Evolutionary conservation across 92 coral and sea anemone species (phyloP).

Genomic region (Diadumene lineata): DNA sequence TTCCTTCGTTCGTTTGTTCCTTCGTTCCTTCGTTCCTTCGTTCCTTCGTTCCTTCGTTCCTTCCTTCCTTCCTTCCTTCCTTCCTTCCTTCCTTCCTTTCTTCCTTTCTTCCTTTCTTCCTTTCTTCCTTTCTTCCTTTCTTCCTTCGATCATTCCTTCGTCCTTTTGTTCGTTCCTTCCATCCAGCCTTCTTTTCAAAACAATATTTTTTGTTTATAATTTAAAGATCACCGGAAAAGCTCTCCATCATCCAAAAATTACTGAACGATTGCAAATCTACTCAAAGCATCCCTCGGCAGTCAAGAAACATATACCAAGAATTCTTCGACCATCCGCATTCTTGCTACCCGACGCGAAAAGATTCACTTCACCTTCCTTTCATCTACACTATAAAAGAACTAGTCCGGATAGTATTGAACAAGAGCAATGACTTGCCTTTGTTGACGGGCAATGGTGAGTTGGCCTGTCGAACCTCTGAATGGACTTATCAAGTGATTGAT

Average conservation of each 20-base stretch:
- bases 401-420: conserved; percentile 39
- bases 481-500: conserved; percentile 60
- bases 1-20: background rate
- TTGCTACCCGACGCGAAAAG: conserved; percentile 59
- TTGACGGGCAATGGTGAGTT: conserved; percentile 15
- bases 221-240: background rate
- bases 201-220: background rate
- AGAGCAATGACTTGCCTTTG: conserved; percentile 32
- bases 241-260: conserved; percentile 46
- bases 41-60: background rate
- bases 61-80: background rate
- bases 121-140: background rate
- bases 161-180: background rate
- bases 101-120: background rate
- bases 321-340: conserved; percentile 84
- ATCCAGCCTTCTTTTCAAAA: background rate
- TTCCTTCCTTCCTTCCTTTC: background rate
- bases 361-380: conserved; percentile 39
- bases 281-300: background rate
- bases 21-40: background rate
- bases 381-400: conserved; percentile 65
- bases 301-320: conserved; percentile 81
- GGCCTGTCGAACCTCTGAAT: conserved; percentile 39
- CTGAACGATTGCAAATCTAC: conserved; percentile 45
- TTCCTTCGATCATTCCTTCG: background rate